Conservation (phyloP, 2,888 invertebrate genomes). For the Volucella bombylans region DNA sequence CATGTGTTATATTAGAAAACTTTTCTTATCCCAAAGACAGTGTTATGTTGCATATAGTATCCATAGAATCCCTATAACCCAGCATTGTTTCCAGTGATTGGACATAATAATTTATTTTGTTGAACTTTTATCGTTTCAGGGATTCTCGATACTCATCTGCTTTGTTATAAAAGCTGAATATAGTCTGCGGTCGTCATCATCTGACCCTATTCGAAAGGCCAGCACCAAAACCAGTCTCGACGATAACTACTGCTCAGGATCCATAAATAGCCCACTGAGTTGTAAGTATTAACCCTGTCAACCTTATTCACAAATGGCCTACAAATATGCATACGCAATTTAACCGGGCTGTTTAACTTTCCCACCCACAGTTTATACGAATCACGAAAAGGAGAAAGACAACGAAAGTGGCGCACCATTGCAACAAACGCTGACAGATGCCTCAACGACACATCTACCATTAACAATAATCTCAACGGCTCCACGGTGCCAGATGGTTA, state of each 20-base stretch:
- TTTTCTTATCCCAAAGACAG: constrained; percentile 26
- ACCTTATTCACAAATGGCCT: not conserved
- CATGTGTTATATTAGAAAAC: constrained; percentile 31
- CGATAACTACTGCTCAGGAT: constrained; percentile 81
- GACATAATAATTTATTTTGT: constrained; percentile 38
- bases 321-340: constrained; percentile 3
- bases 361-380: constrained; percentile 80
- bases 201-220: constrained; percentile 76
- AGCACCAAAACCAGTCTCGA: constrained; percentile 81
- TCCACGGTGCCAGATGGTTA: constrained; percentile 79
- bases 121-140: constrained; percentile 76
- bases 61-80: not conserved
- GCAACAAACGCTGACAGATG: constrained; percentile 75
- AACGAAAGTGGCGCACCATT: constrained; percentile 79
- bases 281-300: constrained; percentile 78
- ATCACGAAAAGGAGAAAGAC: constrained; percentile 81
- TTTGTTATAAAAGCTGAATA: constrained; percentile 82
- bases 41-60: not conserved
- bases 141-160: constrained; percentile 81
- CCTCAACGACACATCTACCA: constrained; percentile 78
- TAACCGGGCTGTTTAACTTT: constrained; percentile 19
- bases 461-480: constrained; percentile 81
- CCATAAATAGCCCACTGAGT: constrained; percentile 81
- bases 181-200: constrained; percentile 76
- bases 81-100: constrained; percentile 37